Percentiles rank a stretch among this genome's conserved stretches.
These are phyloP conservation scores for Taenioides sp. DNA, from an alignment of 2,797 vertebrate genomes.

Conservation along the genomic window DNA sequence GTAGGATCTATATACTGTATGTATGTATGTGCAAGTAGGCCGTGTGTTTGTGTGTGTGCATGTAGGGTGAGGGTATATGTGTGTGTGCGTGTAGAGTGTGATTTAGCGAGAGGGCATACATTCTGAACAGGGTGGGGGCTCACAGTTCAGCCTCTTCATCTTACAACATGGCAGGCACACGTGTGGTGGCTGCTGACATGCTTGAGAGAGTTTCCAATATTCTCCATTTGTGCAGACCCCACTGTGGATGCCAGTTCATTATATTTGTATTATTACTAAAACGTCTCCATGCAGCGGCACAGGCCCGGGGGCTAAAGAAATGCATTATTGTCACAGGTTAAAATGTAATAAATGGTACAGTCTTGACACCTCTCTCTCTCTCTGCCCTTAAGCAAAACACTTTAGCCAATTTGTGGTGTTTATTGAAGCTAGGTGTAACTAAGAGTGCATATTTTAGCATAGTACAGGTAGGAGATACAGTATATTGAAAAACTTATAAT, in stretches of 20 bases:
- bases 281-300: constrained; percentile 47
- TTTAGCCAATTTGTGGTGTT: background rate
- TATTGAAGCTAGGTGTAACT: constrained; percentile 9
- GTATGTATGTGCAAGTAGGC: too few relatives aligned
- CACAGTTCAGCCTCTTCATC: constrained; percentile 75
- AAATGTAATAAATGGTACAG: constrained; percentile 22
- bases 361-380: constrained; percentile 6
- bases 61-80: too few relatives aligned
- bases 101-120: constrained; percentile 51
- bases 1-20: too few relatives aligned
- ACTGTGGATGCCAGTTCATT: constrained; percentile 64
- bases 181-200: constrained; percentile 57
- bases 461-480: too few relatives aligned
- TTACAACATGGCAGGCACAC: constrained; percentile 65
- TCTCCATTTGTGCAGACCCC: constrained; percentile 61
- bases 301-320: constrained; percentile 36
- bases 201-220: constrained; percentile 77
- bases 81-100: constrained; percentile 22
- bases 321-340: constrained; percentile 47
- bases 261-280: constrained; percentile 66
- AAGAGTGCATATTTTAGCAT: background rate
- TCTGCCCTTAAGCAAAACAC: constrained; percentile 38
- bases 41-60: too few relatives aligned
- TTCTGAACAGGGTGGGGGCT: constrained; percentile 38
- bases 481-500: too few relatives aligned